phyloP scores from a whole-genome alignment of 1,140 invertebrate genomes.

The Papilio polyxenes region DNA sequence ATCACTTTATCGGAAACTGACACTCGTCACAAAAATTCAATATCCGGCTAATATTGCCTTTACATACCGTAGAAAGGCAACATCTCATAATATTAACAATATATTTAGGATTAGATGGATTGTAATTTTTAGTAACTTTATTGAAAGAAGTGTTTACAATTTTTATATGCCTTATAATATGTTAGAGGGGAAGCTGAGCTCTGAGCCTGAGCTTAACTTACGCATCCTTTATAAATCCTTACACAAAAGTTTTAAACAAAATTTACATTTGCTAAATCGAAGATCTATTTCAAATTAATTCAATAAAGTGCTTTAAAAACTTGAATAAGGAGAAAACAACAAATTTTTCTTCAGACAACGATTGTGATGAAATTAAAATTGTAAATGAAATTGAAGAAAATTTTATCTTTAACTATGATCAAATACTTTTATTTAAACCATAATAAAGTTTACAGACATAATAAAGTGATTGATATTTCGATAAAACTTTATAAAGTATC shows the following conservation, averaged over 20 bases:
- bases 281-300: not conserved
- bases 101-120: too few species aligned
- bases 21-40: constrained; percentile 9
- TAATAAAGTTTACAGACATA: not conserved
- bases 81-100: not conserved
- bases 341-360: not conserved
- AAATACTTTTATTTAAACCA: not conserved
- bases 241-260: too few species aligned
- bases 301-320: not conserved
- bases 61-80: not conserved
- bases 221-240: too few species aligned
- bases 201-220: too few species aligned
- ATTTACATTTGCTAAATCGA: not conserved
- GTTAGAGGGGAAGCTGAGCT: too few species aligned
- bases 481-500: not conserved
- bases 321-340: not conserved
- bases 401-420: not conserved
- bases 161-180: too few species aligned
- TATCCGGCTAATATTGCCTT: not conserved
- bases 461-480: not conserved
- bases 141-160: too few species aligned
- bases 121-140: too few species aligned
- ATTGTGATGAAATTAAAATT: not conserved
- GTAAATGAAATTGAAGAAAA: not conserved
- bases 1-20: not conserved